Evolutionary conservation across 2,797 vertebrate species (phyloP), one percentile per base, ranked within the genome.

Genomic region (Argentina silus): DNA sequence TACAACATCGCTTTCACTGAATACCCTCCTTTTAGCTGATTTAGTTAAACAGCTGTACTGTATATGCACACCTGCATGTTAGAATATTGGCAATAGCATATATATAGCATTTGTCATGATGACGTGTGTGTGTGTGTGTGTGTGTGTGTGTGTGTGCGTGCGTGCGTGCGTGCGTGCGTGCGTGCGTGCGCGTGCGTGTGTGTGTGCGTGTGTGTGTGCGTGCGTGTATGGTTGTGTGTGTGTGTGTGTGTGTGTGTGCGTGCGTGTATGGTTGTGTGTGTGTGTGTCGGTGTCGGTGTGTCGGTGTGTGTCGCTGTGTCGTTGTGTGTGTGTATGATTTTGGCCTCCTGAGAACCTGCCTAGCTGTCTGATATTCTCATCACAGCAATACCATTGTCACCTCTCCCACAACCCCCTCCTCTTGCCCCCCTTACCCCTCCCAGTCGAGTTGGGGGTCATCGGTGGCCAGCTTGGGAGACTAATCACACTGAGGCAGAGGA

Each of bases 51-150:
- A 60, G 19, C 11, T 0, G 56, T 36, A 60, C 23, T 6, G 63
- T 11, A 2, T 6, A 65, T 47, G 3, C 3, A 48, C 45, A 47
- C 43, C 5, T 23, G 7, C 17, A 7, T 3, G 17, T 48, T 11
- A 17, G 17, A 44, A 48, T 65, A 21, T 27, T 60, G 11, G 17
- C 9, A 15, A 21, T 10, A 48, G 44, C 42, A 44, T n/a, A 15
- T 12, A 42, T 14, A 19, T 43, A 19, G 21, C 19, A 14, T 65
- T 21, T 36, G 23, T 60, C 57, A 60, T 36, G 23, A 59, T 59
- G 56, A 21, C 53, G 50, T 68, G 15, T 67, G 21, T 68, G 63
- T 66, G 63, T 50, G 71, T 42, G 11, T 55, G 36, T 69, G 63
- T 11, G 14, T 48, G 43, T 36, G 43, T 73, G 14, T 48, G 42